Conservation (phyloP, 1,140 invertebrate genomes). For the Lasioglossum albipes region DNA sequence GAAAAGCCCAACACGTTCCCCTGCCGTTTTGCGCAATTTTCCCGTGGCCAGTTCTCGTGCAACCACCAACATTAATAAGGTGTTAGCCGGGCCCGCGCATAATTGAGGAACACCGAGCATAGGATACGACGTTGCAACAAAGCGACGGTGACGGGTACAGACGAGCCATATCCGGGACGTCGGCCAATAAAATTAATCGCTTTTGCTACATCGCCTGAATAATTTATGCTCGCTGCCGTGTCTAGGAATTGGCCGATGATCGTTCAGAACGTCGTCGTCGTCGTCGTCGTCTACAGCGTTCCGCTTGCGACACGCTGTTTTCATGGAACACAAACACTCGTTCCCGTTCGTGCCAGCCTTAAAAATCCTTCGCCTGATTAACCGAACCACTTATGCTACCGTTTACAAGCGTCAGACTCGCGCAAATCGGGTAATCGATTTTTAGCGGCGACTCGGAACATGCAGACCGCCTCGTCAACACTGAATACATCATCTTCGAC, state of each 20-base stretch:
- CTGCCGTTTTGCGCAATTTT: slow-evolving; percentile 59
- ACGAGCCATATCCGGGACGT: slow-evolving; percentile 75
- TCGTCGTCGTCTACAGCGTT: slow-evolving; percentile 27
- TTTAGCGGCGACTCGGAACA: no score
- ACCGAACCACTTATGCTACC: neutral
- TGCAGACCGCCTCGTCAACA: no score
- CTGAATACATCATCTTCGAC: no score
- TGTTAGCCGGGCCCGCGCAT: slow-evolving; percentile 61
- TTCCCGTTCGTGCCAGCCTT: slow-evolving; percentile 32
- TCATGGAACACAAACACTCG: slow-evolving; percentile 25
- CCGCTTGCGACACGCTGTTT: slow-evolving; percentile 35
- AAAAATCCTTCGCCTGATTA: slow-evolving; percentile 20
- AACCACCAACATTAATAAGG: slow-evolving; percentile 62
- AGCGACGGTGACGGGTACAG: slow-evolving; percentile 69
- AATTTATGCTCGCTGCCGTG: slow-evolving; percentile 72
- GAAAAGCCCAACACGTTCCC: slow-evolving; percentile 30
- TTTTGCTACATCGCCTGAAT: slow-evolving; percentile 73
- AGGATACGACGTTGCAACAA: slow-evolving; percentile 68
- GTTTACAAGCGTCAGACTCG: neutral
- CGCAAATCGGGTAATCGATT: no score
- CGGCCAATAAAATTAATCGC: slow-evolving; percentile 77
- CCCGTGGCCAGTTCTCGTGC: slow-evolving; percentile 54
- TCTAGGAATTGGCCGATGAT: slow-evolving; percentile 60
- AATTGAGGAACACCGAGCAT: slow-evolving; percentile 61
- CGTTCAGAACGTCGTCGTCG: slow-evolving; percentile 34